Conservation (phyloP, 2,797 vertebrate genomes). For the Loriculus beryllinus region DNA sequence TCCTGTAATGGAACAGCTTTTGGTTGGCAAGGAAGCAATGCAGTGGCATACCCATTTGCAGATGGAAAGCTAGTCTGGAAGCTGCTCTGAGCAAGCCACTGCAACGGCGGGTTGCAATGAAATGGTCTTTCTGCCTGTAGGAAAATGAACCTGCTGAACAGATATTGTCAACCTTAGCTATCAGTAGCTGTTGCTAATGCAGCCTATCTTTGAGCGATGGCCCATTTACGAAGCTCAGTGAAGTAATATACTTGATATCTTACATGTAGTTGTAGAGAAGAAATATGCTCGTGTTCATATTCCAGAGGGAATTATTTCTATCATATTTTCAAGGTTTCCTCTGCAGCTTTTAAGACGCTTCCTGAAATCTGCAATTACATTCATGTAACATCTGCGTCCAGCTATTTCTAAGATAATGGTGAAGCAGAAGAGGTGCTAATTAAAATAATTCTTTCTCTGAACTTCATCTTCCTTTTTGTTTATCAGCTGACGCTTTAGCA, state of each 20-base stretch:
- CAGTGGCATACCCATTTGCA: not conserved
- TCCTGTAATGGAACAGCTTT: not conserved
- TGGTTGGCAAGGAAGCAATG: not conserved
- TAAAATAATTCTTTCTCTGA: not conserved
- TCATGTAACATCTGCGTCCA: not conserved
- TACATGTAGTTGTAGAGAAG: not conserved
- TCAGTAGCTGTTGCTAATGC: not conserved
- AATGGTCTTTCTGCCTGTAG: not conserved
- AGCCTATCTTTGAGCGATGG: not conserved
- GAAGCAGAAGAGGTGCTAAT: not conserved
- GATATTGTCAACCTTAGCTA: not conserved
- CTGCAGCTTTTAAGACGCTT: not conserved
- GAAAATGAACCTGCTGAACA: not conserved
- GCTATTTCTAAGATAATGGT: not conserved
- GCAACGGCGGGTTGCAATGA: not conserved
- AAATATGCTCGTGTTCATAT: not conserved
- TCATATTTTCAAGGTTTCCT: not conserved
- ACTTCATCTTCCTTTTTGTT: not conserved
- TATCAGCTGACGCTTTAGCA: not conserved
- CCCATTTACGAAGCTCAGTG: not conserved
- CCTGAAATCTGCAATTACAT: not conserved
- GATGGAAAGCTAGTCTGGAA: not conserved
- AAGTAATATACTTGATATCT: not conserved
- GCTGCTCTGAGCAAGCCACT: not conserved
- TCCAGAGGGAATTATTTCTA: not conserved